phyloP scores from a whole-genome alignment of 2,888 invertebrate genomes.

The Pristionchus japonicus region DNA sequence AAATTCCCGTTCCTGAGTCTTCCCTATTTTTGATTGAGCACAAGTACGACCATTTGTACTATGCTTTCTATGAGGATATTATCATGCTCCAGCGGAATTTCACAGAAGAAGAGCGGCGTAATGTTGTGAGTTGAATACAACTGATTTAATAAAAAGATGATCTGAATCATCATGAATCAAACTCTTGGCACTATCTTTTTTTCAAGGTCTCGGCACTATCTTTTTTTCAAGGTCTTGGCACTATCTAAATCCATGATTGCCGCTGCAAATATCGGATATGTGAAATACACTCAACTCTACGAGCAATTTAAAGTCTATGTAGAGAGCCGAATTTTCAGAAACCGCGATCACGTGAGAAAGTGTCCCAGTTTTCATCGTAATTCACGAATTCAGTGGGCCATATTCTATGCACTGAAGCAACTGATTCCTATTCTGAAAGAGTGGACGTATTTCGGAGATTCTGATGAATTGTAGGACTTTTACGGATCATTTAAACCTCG shows the following conservation, averaged over 20 bases:
- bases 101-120: background rate
- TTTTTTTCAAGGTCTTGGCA: background rate
- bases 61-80: background rate
- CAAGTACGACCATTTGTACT: background rate
- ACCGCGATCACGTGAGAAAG: background rate
- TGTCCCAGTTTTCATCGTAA: too few relatives aligned
- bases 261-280: background rate
- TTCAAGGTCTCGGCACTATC: background rate
- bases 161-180: background rate
- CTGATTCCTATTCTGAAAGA: too few relatives aligned
- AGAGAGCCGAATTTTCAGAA: background rate
- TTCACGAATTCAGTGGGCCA: too few relatives aligned
- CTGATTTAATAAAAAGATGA: too few relatives aligned
- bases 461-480: too few relatives aligned
- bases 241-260: background rate
- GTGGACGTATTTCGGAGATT: too few relatives aligned
- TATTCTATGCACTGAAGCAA: too few relatives aligned
- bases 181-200: background rate
- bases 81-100: background rate
- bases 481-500: too few relatives aligned
- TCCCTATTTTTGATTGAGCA: background rate
- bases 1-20: background rate
- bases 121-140: background rate
- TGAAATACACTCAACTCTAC: background rate
- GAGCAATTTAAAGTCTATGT: background rate